phyloP scores from a whole-genome alignment of 2,797 vertebrate genomes.

The Ctenopoma kingsleyae region DNA sequence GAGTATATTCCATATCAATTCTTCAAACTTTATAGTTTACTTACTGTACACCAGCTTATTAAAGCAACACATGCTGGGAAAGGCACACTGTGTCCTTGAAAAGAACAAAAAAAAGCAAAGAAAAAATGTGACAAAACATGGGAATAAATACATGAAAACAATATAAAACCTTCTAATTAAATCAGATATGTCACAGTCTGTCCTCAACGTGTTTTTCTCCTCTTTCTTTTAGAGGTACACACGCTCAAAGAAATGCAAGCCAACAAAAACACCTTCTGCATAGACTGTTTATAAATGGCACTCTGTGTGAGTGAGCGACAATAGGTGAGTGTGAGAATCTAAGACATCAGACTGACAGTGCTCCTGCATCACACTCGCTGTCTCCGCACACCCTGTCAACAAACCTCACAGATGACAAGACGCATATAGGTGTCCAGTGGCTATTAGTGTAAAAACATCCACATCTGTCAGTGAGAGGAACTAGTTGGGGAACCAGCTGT shows the following conservation, averaged over 20 bases:
- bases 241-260: constrained; percentile 22
- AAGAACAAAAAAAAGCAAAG: neutral
- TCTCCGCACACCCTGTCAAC: constrained; percentile 52
- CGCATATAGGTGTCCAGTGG: constrained; percentile 73
- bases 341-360: constrained; percentile 70
- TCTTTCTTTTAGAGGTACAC: constrained; percentile 10
- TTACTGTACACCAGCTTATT: constrained; percentile 14
- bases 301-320: constrained; percentile 33
- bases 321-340: constrained; percentile 45
- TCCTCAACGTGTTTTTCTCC: constrained; percentile 8
- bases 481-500: constrained; percentile 70
- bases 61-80: constrained; percentile 27
- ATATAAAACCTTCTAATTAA: constrained; percentile 30
- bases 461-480: constrained; percentile 67
- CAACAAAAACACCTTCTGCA: constrained; percentile 36
- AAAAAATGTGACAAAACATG: constrained; percentile 5
- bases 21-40: constrained; percentile 22
- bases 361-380: constrained; percentile 56
- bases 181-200: constrained; percentile 25
- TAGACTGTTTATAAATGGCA: constrained; percentile 60
- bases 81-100: neutral
- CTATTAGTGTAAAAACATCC: constrained; percentile 73
- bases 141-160: constrained; percentile 15
- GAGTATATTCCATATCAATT: constrained; percentile 27
- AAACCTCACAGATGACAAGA: constrained; percentile 69